These are phyloP conservation scores for Nothobranchius kuhntae DNA, from an alignment of 2,113 vertebrate genomes.

Conservation along the genomic window DNA sequence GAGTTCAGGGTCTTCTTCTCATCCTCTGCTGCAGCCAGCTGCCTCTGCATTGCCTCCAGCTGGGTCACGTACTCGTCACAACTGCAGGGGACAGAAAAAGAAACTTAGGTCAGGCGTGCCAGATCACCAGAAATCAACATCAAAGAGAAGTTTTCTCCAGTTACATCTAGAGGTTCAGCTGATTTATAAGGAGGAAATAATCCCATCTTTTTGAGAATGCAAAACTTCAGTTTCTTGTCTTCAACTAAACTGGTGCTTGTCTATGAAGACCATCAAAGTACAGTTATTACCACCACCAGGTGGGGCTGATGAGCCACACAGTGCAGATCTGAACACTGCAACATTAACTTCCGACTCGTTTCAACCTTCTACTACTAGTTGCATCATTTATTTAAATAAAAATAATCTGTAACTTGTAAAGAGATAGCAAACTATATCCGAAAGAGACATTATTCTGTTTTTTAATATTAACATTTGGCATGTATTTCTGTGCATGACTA, in stretches of 20 bases:
- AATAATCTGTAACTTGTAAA: background rate
- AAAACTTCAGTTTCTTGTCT: too few species aligned
- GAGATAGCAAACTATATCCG: background rate
- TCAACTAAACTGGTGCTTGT: too few species aligned
- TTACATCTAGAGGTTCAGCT: constrained; percentile 28
- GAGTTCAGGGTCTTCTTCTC: constrained; percentile 99
- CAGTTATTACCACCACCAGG: constrained; percentile 38
- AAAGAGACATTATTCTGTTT: background rate
- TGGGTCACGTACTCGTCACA: constrained; percentile 97
- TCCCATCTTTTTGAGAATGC: too few species aligned
- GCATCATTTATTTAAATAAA: background rate
- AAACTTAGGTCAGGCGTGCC: background rate
- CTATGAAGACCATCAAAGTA: too few species aligned
- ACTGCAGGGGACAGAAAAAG: constrained; percentile 66
- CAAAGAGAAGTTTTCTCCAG: background rate
- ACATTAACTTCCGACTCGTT: constrained; percentile 9
- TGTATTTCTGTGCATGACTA: too few species aligned
- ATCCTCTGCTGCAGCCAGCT: constrained; percentile 93
- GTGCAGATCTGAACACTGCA: background rate
- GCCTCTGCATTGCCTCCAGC: constrained; percentile 97
- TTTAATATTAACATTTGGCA: background rate
- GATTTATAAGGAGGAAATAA: background rate
- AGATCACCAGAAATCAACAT: background rate
- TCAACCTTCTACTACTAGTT: constrained; percentile 1
- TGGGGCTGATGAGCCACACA: constrained; percentile 21